Base-by-base conservation (phyloP, 2,797 vertebrate genomes). In the Argentina silus region DNA sequence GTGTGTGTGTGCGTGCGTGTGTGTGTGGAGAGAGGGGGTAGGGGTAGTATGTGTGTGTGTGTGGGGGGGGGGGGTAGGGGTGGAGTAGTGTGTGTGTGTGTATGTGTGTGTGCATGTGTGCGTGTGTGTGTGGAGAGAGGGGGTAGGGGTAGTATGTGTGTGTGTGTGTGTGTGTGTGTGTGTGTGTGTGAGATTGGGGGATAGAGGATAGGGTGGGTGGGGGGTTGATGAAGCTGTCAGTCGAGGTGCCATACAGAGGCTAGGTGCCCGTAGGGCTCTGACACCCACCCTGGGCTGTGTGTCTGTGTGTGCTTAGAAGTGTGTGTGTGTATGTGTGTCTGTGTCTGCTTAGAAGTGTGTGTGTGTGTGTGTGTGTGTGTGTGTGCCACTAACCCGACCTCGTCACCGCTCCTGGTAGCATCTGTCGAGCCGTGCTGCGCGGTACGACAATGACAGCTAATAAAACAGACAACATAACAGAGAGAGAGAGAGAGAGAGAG, bases 181-280 rank as follows among this genome's bases (percentile, higher is more conserved):
- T 42, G 8, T 55, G 67, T 67, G 8, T 23, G 11, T 36, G 27
- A n/a, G n/a, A n/a, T n/a, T 36, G 2, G 27, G 27, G 27, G 27
- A 36, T 36, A 4, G 27, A 36, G 27, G 27, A 36, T 36, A 36
- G 69, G 67, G 72, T 36, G 79, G 78, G 80, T 82, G 89, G 90
- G 87, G 91, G 90, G 90, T 91, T 91, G 93, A 95, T 94, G 93
- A 94, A 96, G 94, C 94, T 93, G 93, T 96, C 95, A 95, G 91
- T 86, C 87, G 86, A 81, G 88, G 85, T 85, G 79, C 69, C 69
- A 78, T 78, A 78, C 59, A 79, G 78, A 86, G 77, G 67, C 86
- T 74, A 82, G 77, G 85, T 66, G 80, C 76, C 82, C 78, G 72
- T 72, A 65, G 78, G 73, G 76, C 64, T 77, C 62, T 80, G 79